phyloP scores from a whole-genome alignment of 2,113 vertebrate genomes.

The Colinus virginianus region DNA sequence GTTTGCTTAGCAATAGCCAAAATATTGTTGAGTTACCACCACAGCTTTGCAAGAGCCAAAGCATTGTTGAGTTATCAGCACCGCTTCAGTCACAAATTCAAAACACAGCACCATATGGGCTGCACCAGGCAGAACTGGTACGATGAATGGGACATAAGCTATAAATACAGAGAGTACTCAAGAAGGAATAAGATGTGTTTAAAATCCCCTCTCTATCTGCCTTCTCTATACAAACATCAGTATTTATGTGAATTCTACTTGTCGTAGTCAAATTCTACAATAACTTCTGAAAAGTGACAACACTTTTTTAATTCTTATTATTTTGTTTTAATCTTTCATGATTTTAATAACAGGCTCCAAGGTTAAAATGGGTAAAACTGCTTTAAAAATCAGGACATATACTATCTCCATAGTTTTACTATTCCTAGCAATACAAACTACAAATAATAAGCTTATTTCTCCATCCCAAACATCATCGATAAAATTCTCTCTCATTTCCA shows the following conservation, averaged over 20 bases:
- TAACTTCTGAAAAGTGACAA: background rate
- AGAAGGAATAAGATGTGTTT: constrained; percentile 9
- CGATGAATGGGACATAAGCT: background rate
- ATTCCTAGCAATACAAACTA: background rate
- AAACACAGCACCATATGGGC: constrained; percentile 29
- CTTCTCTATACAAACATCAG: background rate
- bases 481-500: background rate
- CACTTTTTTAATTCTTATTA: background rate
- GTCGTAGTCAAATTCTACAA: background rate
- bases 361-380: background rate
- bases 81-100: background rate
- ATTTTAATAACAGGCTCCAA: background rate
- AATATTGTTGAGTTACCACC: background rate
- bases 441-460: background rate
- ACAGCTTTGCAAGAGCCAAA: background rate
- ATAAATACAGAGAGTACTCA: constrained; percentile 28
- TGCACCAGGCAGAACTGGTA: background rate
- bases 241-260: background rate
- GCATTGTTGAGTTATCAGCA: background rate
- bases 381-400: background rate
- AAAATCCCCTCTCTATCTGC: constrained; percentile 50
- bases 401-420: background rate
- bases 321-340: background rate
- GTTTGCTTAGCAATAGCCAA: background rate
- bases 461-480: background rate